These are phyloP conservation scores for Megaustenia siamemsis DNA, from an alignment of 2,888 invertebrate genomes.

Conservation along the genomic window DNA sequence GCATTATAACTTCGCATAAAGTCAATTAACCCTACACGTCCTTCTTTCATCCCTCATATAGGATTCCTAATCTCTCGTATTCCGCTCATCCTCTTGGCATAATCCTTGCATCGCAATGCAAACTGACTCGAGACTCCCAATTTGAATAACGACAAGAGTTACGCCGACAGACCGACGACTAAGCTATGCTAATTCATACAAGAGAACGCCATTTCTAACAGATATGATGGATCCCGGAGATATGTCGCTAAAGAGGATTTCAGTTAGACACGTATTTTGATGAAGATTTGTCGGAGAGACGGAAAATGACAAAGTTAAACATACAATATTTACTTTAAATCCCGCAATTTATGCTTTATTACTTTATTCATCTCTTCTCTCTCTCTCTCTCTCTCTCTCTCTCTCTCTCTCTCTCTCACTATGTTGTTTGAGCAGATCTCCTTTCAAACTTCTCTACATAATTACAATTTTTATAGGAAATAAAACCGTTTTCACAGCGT, in stretches of 20 bases:
- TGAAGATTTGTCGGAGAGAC: neutral
- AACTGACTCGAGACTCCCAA: neutral
- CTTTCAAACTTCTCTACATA: too few species aligned
- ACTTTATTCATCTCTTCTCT: neutral
- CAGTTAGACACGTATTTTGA: neutral
- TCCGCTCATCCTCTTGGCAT: neutral
- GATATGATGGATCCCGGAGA: neutral
- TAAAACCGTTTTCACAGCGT: too few species aligned
- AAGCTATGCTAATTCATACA: constrained; percentile 16
- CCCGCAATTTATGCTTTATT: neutral
- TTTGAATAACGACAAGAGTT: neutral
- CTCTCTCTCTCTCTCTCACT: constrained; percentile 4
- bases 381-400: neutral
- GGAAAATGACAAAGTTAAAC: neutral
- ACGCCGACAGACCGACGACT: neutral
- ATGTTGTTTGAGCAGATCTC: too few species aligned
- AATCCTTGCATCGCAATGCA: neutral
- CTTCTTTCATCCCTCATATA: constrained; percentile 17
- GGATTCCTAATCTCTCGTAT: neutral
- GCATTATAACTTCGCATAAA: neutral
- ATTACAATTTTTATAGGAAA: too few species aligned
- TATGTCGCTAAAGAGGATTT: constrained; percentile 13
- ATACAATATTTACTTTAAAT: neutral
- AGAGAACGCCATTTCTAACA: neutral
- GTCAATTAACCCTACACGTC: neutral